Evolutionary conservation across 2,113 vertebrate genomes (phyloP), one percentile per base, ranked within the genome.

Genomic region (Lagopus muta): DNA sequence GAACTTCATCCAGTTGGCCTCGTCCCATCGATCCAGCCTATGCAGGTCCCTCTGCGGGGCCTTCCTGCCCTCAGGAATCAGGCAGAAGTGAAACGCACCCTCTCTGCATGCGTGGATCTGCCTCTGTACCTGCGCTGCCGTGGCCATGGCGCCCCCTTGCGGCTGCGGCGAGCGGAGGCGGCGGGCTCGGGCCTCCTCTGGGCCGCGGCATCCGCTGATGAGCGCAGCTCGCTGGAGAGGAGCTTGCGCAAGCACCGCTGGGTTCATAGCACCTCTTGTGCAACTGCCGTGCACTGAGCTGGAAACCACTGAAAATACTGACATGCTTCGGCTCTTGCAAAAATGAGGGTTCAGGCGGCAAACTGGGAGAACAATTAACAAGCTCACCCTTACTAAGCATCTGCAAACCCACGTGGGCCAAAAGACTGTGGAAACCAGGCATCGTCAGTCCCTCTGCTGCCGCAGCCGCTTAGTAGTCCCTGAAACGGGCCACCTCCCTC

Each of bases 111-210:
- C 5, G 15, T 15, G 36, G n/a, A 18, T 30, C 55, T 25, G 86
- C 42, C 6, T 1, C 1, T 34, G 21, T 48, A 13, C 65, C 38
- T 6, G 2, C 21, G 2, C 24, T 16, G 17, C 2, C 13, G 52
- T 27, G 52, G 52, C 27, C 14, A 28, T 28, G 27, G 52, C 52
- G 52, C 52, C 52, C 52, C 52, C 52, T 54, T 17, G 14, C 52
- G 52, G 52, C 27, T 30, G 27, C 8, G 52, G 8, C 28, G 28
- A 57, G 30, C 10, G 54, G 28, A 55, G 28, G 28, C 28, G 54
- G 28, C 54, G 28, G 9, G 28, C 15, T 16, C 54, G 54, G 52
- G 27, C 16, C 47, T 22, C 65, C 1, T 6, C 11, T 1, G 8
- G 30, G 54, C 16, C n/a, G 3, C 9, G 19, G 57, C 20, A 8